Conservation (phyloP, 2,113 vertebrate genomes). For the Otis tarda region DNA sequence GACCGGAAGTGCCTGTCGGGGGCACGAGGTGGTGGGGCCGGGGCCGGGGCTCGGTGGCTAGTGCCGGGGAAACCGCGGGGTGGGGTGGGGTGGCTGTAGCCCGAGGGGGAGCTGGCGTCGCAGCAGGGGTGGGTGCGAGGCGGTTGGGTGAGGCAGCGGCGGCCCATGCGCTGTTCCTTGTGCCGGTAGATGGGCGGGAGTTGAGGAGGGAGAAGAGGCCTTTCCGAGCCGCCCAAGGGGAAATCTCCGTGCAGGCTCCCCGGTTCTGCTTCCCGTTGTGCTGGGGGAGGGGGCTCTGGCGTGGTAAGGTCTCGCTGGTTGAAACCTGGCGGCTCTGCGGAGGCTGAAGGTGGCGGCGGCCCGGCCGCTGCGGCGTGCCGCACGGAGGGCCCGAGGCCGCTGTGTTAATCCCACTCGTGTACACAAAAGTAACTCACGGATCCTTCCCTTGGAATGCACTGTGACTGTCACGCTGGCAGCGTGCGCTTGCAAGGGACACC, state of each 20-base stretch:
- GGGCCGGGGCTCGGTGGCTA: not conserved
- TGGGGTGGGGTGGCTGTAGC: not conserved
- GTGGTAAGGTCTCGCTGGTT: not conserved
- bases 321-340: accelerated
- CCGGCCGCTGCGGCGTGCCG: not conserved
- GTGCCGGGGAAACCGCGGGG: too few relatives aligned
- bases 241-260: not conserved
- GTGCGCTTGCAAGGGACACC: not conserved
- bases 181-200: not conserved
- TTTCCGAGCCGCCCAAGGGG: not conserved
- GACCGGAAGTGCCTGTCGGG: not conserved
- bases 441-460: accelerated
- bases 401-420: accelerated
- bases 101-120: too few relatives aligned
- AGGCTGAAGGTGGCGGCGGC: not conserved
- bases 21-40: not conserved
- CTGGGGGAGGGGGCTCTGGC: not conserved
- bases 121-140: not conserved
- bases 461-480: not conserved
- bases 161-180: not conserved
- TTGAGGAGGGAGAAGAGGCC: not conserved
- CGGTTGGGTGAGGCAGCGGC: not conserved
- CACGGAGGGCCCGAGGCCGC: too few relatives aligned
- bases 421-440: accelerated
- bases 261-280: not conserved